phyloP scores from a whole-genome alignment of 2,113 vertebrate species.

The Dipodomys ordii region DNA sequence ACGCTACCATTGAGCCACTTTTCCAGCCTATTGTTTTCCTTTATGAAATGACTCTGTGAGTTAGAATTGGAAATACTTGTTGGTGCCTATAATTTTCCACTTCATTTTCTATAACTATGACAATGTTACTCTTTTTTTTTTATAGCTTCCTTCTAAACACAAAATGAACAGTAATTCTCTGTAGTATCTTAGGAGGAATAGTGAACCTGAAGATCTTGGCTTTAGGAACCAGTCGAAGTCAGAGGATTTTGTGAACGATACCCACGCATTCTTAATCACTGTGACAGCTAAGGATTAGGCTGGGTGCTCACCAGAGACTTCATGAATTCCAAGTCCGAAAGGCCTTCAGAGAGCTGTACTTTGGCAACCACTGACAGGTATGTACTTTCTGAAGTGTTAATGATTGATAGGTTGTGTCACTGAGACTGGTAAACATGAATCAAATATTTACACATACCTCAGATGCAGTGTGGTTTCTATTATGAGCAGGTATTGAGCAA shows the following conservation, averaged over 20 bases:
- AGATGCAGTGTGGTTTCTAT: slow-evolving; percentile 67
- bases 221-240: background rate
- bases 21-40: background rate
- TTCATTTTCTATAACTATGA: background rate
- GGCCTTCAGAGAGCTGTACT: background rate
- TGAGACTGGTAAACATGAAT: slow-evolving; percentile 71
- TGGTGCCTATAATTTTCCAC: background rate
- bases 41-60: background rate
- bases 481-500: slow-evolving; percentile 73
- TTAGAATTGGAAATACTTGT: background rate
- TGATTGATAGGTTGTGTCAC: slow-evolving; percentile 69
- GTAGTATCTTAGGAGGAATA: background rate
- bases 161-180: background rate
- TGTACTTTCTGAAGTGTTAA: slow-evolving; percentile 78
- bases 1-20: too few relatives aligned
- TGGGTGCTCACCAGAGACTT: background rate
- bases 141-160: background rate
- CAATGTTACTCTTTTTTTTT: background rate
- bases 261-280: background rate
- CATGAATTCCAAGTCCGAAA: slow-evolving; percentile 4
- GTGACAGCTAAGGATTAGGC: slow-evolving; percentile 45
- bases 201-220: background rate
- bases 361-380: slow-evolving; percentile 60
- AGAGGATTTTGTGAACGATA: background rate
- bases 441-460: slow-evolving; percentile 79